Percentiles rank a stretch among this genome's conserved stretches.
phyloP scores from a whole-genome alignment of 2,888 invertebrate genomes.

The Lasioglossum calceatum region DNA sequence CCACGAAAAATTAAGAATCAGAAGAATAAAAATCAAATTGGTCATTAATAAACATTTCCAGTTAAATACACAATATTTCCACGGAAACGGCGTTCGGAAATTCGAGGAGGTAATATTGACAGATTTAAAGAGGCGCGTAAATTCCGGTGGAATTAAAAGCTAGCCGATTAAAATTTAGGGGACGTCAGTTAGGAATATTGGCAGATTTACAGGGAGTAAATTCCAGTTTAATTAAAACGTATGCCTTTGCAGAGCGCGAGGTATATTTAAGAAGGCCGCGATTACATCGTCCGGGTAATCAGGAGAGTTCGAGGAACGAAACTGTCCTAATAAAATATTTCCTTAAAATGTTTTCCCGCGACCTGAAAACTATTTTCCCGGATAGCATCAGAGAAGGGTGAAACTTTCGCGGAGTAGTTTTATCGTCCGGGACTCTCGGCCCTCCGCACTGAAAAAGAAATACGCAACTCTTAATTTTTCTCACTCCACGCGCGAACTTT shows the following conservation, averaged over 20 bases:
- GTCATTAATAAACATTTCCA: background rate
- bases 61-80: background rate
- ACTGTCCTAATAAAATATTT: conserved; percentile 21
- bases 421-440: conserved; percentile 6
- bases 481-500: background rate
- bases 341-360: conserved; percentile 15
- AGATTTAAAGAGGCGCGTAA: conserved; percentile 9
- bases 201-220: background rate
- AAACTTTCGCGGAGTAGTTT: conserved; percentile 13
- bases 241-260: background rate
- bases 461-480: conserved; percentile 20
- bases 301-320: conserved; percentile 8
- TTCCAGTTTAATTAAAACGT: conserved; percentile 1
- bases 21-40: background rate
- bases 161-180: background rate
- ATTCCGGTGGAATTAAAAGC: background rate
- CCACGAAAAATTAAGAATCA: background rate
- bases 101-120: background rate
- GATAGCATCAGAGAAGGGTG: conserved; percentile 11
- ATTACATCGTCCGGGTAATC: conserved; percentile 10
- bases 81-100: background rate
- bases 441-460: conserved; percentile 6
- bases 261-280: background rate
- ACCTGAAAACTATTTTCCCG: conserved; percentile 10
- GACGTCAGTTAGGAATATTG: background rate